phyloP scores from a whole-genome alignment of 2,888 invertebrate species.

The Coecobrya sp. region DNA sequence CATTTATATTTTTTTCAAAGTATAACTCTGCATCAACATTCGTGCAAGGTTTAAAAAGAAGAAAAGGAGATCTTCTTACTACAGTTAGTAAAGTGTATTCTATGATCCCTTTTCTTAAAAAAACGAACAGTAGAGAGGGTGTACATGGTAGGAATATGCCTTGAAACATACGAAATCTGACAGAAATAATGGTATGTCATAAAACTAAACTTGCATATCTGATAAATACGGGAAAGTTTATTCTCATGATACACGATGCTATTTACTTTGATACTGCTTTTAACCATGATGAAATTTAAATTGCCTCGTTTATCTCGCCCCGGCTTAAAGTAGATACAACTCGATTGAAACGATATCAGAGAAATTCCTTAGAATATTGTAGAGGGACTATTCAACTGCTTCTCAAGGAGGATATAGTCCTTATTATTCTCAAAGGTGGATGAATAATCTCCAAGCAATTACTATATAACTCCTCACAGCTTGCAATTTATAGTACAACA shows the following conservation, averaged over 20 bases:
- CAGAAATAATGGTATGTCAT: constrained; percentile 31
- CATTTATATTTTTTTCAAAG: constrained; percentile 24
- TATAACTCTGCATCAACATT: neutral
- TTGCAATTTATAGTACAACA: neutral
- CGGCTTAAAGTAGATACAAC: neutral
- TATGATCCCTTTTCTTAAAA: neutral
- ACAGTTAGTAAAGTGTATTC: neutral
- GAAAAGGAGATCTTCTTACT: too few species aligned
- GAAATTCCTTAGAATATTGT: neutral
- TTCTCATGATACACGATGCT: too few species aligned
- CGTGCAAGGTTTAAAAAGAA: constrained; percentile 4
- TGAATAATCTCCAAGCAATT: neutral
- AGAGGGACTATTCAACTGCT: neutral
- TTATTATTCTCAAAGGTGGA: neutral
- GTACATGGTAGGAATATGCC: neutral
- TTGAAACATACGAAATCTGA: neutral
- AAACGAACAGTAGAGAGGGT: neutral
- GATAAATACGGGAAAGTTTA: neutral
- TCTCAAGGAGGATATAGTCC: neutral
- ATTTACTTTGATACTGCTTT: neutral
- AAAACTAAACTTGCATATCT: constrained; percentile 22
- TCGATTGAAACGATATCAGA: neutral
- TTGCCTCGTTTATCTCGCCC: neutral
- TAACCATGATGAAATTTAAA: constrained; percentile 1
- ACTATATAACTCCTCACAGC: neutral